A percentile compares a stretch with the other conserved stretches of the same genome.
Conservation (phyloP, 2,888 invertebrate species). For the Diarsia brunnea region DNA sequence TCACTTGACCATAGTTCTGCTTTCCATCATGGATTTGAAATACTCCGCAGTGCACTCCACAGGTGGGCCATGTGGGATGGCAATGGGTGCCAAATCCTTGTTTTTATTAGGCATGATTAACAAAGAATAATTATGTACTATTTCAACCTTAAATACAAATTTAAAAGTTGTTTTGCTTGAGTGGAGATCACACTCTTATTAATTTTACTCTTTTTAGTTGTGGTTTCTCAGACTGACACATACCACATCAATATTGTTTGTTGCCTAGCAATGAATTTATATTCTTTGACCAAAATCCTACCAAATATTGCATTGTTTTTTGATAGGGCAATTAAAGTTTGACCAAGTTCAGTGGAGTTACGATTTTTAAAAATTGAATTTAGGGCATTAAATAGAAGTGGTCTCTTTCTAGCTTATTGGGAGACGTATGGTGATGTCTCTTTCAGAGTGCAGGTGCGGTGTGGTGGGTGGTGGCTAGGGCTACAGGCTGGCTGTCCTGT, state of each 20-base stretch:
- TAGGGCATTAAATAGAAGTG: not conserved
- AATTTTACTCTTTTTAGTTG: not conserved
- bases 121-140: slow-evolving; percentile 27
- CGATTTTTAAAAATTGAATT: not conserved
- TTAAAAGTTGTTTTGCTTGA: slow-evolving; percentile 30
- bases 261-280: slow-evolving; percentile 55
- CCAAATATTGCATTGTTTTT: slow-evolving; percentile 3
- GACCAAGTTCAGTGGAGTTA: not conserved
- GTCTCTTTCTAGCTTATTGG: slow-evolving; percentile 2
- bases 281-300: slow-evolving; percentile 23
- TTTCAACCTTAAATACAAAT: slow-evolving; percentile 45
- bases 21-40: slow-evolving; percentile 89
- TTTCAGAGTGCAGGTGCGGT: not conserved
- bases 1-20: slow-evolving; percentile 87
- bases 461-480: no score
- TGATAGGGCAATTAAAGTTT: not conserved
- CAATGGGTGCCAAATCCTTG: slow-evolving; percentile 88
- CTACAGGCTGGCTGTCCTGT: no score
- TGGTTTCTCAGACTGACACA: not conserved
- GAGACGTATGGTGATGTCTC: not conserved
- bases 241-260: slow-evolving; percentile 48
- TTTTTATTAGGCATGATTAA: slow-evolving; percentile 79
- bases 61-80: slow-evolving; percentile 87
- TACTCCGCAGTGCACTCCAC: slow-evolving; percentile 89
- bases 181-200: not conserved